Evolutionary conservation across 2,113 vertebrate genomes (phyloP).

Genomic region (Perca fluviatilis): DNA sequence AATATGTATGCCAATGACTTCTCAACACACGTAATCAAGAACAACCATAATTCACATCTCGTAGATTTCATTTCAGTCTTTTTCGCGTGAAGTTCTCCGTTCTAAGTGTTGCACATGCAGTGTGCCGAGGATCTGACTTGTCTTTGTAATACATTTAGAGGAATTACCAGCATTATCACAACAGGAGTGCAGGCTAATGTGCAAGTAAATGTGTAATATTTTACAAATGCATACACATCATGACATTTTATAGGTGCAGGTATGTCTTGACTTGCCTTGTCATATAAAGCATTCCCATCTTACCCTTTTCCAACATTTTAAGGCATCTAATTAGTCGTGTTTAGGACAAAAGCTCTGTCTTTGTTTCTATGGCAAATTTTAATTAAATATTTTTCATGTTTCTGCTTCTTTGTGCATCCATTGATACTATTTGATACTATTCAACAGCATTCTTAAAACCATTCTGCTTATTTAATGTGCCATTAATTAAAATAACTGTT

Average conservation of each 20-base stretch:
- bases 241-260: background rate
- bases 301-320: background rate
- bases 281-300: background rate
- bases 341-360: conserved; percentile 1
- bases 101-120: background rate
- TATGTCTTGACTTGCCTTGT: background rate
- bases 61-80: background rate
- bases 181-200: background rate
- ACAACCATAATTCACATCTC: background rate
- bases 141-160: conserved; percentile 11
- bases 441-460: background rate
- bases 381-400: conserved; percentile 2
- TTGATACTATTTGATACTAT: background rate
- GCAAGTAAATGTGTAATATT: background rate
- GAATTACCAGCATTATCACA: conserved; percentile 27
- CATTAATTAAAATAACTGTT: background rate
- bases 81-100: background rate
- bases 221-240: background rate
- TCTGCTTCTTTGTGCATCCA: background rate
- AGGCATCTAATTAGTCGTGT: conserved; percentile 19
- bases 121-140: background rate
- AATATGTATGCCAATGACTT: background rate
- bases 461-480: background rate
- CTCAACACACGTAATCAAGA: conserved; percentile 15
- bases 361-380: conserved; percentile 59